Base-by-base conservation (phyloP, 2,797 vertebrate genomes). In the Chrosomus eos region DNA sequence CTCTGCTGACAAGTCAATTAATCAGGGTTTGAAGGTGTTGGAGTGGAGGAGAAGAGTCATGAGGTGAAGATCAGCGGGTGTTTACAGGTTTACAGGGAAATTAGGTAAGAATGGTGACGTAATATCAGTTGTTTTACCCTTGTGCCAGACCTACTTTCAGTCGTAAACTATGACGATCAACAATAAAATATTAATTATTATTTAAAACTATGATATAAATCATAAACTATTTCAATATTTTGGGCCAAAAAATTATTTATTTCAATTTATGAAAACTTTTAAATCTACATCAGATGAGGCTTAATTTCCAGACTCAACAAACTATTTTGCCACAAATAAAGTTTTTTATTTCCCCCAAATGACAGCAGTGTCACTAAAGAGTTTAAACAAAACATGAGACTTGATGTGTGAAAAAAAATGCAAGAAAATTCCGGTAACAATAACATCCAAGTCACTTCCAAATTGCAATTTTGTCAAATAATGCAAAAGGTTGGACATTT, bases 1-100 rank as follows among this genome's bases (percentile, higher is more conserved):
- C 95, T 94, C 90, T 96, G 95, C 95, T 95, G 95, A 96, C 95
- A 96, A 95, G 94, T 95, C 95, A 95, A 96, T 96, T 95, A 96
- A 96, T 95, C 95, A 96, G 95, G 94, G 94, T 94, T 95, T 89
- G 94, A 95, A 95, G 95, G 94, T 95, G 94, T 94, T 94, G 93
- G 93, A 91, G 92, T 87, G 93, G 94, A 94, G 94, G 92, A 94
- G 93, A 93, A 93, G 93, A 92, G 94, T 95, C 93, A 93, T 92
- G 92, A 93, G 93, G 92, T 93, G 91, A 88, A 92, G 92, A 94
- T 93, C 91, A 91, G 28, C 67, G 75, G 82, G 88, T 88, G 84
- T 87, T 85, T 73, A 81, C 45, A 81, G 72, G 70, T 82, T 85
- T 45, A 40, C n/a, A n/a, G 48, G 64, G n/a, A 66, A 81, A 67